A percentile compares a stretch with the other conserved stretches of the same genome.
Conservation (phyloP, 2,113 vertebrate genomes). For the Athene cunicularia region DNA sequence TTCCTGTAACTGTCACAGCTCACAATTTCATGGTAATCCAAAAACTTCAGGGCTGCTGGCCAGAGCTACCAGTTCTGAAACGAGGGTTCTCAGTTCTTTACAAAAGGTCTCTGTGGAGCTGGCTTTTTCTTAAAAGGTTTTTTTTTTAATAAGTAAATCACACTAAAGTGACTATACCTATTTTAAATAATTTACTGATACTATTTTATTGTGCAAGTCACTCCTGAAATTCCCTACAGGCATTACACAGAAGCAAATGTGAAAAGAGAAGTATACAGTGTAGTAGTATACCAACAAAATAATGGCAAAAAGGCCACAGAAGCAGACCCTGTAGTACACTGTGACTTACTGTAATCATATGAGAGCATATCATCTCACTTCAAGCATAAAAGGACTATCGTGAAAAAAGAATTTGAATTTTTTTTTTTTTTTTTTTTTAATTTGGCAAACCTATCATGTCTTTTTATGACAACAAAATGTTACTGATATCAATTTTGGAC, state of each 20-base stretch:
- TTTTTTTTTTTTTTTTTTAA: not conserved
- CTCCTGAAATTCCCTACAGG: not conserved
- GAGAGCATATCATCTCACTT: not conserved
- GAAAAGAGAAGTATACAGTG: not conserved
- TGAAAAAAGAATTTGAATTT: not conserved
- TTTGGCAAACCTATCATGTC: not conserved
- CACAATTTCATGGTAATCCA: not conserved
- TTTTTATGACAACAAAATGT: not conserved
- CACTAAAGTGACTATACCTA: not conserved
- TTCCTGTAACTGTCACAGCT: not conserved
- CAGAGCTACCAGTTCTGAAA: not conserved
- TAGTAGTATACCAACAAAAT: not conserved
- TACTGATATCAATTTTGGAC: not conserved
- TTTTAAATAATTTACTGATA: conserved; percentile 43
- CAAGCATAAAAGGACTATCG: not conserved
- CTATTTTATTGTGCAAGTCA: not conserved
- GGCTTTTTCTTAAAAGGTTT: not conserved
- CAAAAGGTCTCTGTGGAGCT: not conserved
- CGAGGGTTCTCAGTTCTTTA: not conserved
- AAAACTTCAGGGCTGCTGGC: not conserved
- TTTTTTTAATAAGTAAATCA: conserved; percentile 36
- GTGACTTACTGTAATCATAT: not conserved
- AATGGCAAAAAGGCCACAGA: not conserved
- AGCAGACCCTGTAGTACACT: not conserved
- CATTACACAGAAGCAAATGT: not conserved